Conservation (phyloP, 2,888 invertebrate species). For the Diaprepes abbreviatus region DNA sequence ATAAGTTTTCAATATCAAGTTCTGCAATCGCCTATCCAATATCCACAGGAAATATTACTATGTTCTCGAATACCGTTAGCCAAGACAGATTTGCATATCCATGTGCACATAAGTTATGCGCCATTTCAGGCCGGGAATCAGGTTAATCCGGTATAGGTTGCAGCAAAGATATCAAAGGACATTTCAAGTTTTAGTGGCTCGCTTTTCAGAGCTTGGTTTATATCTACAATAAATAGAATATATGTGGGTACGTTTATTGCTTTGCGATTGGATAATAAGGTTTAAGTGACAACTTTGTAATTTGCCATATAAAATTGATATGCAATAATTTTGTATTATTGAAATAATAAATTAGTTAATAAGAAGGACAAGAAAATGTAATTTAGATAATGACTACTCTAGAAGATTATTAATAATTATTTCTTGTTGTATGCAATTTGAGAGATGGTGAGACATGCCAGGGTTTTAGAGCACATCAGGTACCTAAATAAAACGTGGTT, state of each 20-base stretch:
- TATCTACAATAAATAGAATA: constrained; percentile 33
- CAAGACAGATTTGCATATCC: constrained; percentile 30
- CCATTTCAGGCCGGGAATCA: constrained; percentile 41
- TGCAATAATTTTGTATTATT: neutral
- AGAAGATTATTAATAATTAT: no score
- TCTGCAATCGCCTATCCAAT: neutral
- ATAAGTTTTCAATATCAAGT: neutral
- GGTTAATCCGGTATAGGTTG: constrained; percentile 42
- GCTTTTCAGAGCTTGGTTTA: constrained; percentile 22
- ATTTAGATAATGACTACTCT: no score
- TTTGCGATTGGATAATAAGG: constrained; percentile 31
- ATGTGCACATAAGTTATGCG: constrained; percentile 40
- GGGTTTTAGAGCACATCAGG: no score
- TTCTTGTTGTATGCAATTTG: no score
- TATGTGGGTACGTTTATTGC: constrained; percentile 38
- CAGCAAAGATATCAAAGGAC: constrained; percentile 30
- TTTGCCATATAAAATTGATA: neutral
- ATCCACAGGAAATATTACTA: constrained; percentile 25
- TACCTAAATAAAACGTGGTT: no score
- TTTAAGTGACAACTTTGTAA: constrained; percentile 12
- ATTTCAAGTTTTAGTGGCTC: constrained; percentile 33
- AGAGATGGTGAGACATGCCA: no score
- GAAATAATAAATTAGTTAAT: no score
- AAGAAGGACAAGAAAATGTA: no score
- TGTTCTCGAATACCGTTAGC: constrained; percentile 29